Conservation (phyloP, 2,113 vertebrate species). For the Patagioenas fasciata region DNA sequence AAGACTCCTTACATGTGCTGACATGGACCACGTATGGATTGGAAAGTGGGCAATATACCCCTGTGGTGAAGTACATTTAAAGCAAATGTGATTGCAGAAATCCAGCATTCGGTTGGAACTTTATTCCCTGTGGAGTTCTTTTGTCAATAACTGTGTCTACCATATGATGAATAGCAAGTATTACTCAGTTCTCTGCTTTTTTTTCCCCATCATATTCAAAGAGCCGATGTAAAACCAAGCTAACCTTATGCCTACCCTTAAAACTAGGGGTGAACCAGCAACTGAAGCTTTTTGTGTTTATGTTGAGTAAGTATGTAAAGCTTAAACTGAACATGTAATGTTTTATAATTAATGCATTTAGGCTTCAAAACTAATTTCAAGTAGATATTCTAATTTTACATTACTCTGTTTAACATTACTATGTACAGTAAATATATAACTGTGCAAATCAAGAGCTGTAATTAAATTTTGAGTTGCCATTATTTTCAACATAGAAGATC, state of each 20-base stretch:
- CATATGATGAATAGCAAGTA: background rate
- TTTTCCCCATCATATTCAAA: background rate
- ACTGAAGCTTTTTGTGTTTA: background rate
- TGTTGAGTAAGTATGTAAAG: background rate
- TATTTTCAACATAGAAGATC: background rate
- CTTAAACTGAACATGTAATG: background rate
- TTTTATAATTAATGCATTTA: background rate
- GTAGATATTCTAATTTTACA: background rate
- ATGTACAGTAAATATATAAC: background rate
- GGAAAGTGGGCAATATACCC: background rate
- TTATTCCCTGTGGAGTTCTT: background rate
- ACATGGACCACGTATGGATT: background rate
- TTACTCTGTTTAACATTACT: background rate
- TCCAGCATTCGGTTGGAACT: background rate
- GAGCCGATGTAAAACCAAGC: background rate
- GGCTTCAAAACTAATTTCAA: background rate
- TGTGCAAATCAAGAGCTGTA: background rate
- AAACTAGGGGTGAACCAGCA: background rate
- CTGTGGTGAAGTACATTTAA: background rate
- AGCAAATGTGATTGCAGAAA: background rate
- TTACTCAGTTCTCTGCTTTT: background rate
- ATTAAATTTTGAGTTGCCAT: background rate
- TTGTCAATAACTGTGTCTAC: background rate
- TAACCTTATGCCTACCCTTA: background rate
- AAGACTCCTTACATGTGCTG: background rate